Conservation (phyloP, 2,113 vertebrate species). For the Microcebus murinus region DNA sequence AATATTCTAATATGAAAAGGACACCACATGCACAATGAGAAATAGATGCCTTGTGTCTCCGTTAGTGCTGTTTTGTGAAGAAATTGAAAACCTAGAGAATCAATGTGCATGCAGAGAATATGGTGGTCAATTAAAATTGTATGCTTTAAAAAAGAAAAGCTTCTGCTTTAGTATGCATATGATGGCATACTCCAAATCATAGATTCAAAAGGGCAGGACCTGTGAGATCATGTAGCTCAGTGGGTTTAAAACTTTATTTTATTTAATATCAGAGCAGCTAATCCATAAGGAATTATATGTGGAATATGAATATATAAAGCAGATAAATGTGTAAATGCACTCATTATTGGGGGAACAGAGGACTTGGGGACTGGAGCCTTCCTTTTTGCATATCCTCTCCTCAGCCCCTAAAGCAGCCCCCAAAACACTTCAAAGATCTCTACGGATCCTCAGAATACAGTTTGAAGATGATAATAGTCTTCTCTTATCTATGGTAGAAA, state of each 20-base stretch:
- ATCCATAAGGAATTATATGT: neutral
- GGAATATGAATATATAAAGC: neutral
- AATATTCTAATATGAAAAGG: neutral
- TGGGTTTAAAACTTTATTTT: conserved; percentile 42
- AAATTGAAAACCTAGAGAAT: neutral
- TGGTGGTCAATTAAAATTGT: neutral
- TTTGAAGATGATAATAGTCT: conserved; percentile 6
- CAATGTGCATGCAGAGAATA: neutral
- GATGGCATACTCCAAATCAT: neutral
- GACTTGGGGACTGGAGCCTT: neutral
- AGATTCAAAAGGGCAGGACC: neutral
- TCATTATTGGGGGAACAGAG: neutral
- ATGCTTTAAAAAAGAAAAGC: neutral
- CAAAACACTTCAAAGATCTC: neutral
- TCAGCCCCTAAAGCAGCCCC: neutral
- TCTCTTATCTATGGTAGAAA: neutral
- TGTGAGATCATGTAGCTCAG: conserved; percentile 22
- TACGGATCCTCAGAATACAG: neutral
- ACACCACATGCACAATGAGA: neutral
- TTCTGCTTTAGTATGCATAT: neutral
- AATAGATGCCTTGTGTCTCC: neutral
- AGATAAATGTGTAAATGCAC: neutral
- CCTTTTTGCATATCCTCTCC: neutral
- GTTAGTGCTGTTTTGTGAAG: neutral
- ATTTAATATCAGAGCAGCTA: conserved; percentile 15